phyloP scores from a whole-genome alignment of 1,140 invertebrate species.

The Solenopsis fugax region DNA sequence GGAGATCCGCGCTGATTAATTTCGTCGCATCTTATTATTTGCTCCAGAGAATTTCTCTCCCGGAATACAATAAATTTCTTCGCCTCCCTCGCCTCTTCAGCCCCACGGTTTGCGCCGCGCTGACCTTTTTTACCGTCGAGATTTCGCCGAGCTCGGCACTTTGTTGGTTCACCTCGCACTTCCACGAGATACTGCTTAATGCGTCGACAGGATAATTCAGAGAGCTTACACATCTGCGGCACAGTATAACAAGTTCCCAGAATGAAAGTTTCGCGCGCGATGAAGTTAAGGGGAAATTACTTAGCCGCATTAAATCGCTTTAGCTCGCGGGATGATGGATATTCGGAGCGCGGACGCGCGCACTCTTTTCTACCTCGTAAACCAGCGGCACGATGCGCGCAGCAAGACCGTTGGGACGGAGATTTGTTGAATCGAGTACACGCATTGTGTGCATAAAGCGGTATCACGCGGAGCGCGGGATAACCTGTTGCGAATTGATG shows the following conservation, averaged over 20 bases:
- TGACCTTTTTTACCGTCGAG: constrained; percentile 25
- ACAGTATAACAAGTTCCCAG: constrained; percentile 54
- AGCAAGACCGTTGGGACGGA: constrained; percentile 21
- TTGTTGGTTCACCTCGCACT: constrained; percentile 57
- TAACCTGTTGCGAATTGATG: constrained; percentile 62
- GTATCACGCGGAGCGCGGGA: constrained; percentile 8
- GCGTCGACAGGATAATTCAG: constrained; percentile 66
- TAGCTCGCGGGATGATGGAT: constrained; percentile 55
- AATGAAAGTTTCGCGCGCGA: constrained; percentile 56
- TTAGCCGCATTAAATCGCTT: constrained; percentile 62
- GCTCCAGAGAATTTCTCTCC: no score
- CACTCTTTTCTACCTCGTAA: constrained; percentile 47
- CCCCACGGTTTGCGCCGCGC: background rate
- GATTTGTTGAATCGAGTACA: constrained; percentile 46
- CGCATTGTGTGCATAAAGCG: constrained; percentile 55
- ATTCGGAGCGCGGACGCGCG: constrained; percentile 35
- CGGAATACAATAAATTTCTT: constrained; percentile 45
- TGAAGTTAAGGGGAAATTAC: constrained; percentile 66
- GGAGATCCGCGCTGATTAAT: background rate
- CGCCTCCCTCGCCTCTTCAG: background rate
- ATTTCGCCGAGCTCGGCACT: constrained; percentile 49
- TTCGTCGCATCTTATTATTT: background rate
- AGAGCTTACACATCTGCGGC: constrained; percentile 57
- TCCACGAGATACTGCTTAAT: constrained; percentile 47
- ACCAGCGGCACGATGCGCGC: background rate